phyloP scores from a whole-genome alignment of 2,797 vertebrate genomes.

The Acrossocheilus wenchowensis region DNA sequence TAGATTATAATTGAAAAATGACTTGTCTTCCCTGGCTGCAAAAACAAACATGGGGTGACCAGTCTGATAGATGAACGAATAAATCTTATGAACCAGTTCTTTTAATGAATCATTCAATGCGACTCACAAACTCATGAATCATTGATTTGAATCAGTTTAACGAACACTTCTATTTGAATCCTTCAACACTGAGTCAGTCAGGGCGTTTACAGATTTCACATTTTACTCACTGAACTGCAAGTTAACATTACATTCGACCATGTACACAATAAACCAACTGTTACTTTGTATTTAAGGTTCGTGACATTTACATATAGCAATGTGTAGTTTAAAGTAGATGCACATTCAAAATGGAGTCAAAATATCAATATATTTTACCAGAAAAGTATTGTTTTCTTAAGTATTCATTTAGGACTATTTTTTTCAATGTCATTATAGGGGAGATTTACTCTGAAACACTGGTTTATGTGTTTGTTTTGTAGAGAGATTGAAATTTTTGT shows the following conservation, averaged over 20 bases:
- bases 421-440: not conserved
- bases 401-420: not conserved
- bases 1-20: not conserved
- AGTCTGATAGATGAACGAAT: not conserved
- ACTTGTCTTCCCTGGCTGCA: not conserved
- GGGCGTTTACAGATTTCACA: not conserved
- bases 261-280: not conserved
- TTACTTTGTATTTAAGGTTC: not conserved
- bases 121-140: not conserved
- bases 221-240: not conserved
- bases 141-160: not conserved
- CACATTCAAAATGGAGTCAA: not conserved
- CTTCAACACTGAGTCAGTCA: not conserved
- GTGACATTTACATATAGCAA: not conserved
- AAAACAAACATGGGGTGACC: not conserved
- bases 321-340: not conserved
- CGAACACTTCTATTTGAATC: not conserved
- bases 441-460: not conserved
- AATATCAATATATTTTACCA: not conserved
- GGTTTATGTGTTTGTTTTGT: not conserved
- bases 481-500: not conserved
- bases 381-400: too few species aligned
- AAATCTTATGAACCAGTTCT: not conserved
- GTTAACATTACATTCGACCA: not conserved
- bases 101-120: not conserved